Evolutionary conservation across 2,797 vertebrate genomes (phyloP).

Genomic region (Margarornis squamiger): DNA sequence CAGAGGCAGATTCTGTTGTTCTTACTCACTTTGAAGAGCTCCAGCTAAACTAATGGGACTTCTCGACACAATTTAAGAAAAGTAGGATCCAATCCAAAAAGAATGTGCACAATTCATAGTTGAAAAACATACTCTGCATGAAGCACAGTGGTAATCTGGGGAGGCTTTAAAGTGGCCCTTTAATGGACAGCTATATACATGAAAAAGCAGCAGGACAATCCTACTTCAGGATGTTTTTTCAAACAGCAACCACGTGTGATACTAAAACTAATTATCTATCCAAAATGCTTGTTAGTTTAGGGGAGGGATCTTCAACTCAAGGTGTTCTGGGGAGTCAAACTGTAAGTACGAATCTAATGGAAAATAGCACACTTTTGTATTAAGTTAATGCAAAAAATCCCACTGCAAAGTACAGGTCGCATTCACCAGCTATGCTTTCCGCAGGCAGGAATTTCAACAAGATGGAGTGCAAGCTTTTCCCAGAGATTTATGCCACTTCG

Average conservation of each 20-base stretch:
- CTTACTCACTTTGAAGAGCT: constrained; percentile 63
- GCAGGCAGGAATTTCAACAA: not conserved
- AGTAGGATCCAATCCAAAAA: not conserved
- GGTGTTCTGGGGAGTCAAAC: not conserved
- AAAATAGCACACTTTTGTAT: not conserved
- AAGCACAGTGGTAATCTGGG: not conserved
- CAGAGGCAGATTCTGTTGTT: constrained; percentile 57
- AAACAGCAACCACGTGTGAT: not conserved
- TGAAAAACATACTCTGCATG: not conserved
- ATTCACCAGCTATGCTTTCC: not conserved
- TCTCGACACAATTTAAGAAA: constrained; percentile 16
- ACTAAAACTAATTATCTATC: not conserved
- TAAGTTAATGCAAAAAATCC: not conserved
- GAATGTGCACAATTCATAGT: not conserved
- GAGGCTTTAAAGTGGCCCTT: not conserved
- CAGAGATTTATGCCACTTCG: not conserved
- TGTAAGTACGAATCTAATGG: not conserved
- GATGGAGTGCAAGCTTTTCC: not conserved
- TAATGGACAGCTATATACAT: not conserved
- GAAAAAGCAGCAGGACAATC: not conserved
- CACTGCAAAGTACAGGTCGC: not conserved
- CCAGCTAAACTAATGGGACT: constrained; percentile 36
- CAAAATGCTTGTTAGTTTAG: not conserved
- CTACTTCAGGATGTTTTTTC: not conserved
- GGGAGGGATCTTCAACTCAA: not conserved